phyloP scores from a whole-genome alignment of 2,888 invertebrate genomes.

The Exocentrus adspersus region DNA sequence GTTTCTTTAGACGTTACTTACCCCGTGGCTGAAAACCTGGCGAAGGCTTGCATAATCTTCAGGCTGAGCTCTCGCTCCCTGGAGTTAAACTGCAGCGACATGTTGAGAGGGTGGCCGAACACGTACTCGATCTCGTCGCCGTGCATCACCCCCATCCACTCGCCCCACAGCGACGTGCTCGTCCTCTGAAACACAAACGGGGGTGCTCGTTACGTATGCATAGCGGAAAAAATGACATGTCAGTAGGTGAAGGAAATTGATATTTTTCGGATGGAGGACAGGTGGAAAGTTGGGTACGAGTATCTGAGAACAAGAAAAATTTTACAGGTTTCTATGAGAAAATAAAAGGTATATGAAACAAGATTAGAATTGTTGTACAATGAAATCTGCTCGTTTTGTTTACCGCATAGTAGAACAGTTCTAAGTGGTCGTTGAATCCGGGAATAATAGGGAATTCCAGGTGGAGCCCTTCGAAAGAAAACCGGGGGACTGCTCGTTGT shows the following conservation, averaged over 20 bases:
- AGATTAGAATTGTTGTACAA: neutral
- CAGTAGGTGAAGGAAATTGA: conserved; percentile 4
- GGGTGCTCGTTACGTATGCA: conserved; percentile 18
- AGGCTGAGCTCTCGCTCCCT: conserved; percentile 88
- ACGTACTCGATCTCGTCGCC: conserved; percentile 98
- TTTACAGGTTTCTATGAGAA: too few relatives aligned
- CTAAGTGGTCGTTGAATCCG: conserved; percentile 37
- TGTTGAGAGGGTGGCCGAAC: conserved; percentile 94
- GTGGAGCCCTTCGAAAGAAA: conserved; percentile 29
- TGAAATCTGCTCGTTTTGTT: conserved; percentile 15
- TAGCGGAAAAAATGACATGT: conserved; percentile 20
- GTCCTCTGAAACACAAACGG: conserved; percentile 75
- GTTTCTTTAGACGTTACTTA: conserved; percentile 65
- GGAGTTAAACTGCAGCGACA: conserved; percentile 85
- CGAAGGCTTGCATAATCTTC: conserved; percentile 92
- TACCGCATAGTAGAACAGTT: conserved; percentile 22
- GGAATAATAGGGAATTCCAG: conserved; percentile 38
- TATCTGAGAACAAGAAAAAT: too few relatives aligned
- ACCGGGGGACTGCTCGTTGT: conserved; percentile 27
- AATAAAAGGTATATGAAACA: too few relatives aligned
- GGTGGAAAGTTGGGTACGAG: too few relatives aligned
- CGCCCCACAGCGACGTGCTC: conserved; percentile 94
- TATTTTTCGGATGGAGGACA: neutral
- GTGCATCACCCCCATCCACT: conserved; percentile 99
- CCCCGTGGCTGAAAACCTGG: conserved; percentile 94